Percentiles rank a stretch among this genome's conserved stretches.
These are phyloP conservation scores for Tenthredo distinguenda DNA, from an alignment of 2,888 invertebrate genomes.

Conservation along the genomic window DNA sequence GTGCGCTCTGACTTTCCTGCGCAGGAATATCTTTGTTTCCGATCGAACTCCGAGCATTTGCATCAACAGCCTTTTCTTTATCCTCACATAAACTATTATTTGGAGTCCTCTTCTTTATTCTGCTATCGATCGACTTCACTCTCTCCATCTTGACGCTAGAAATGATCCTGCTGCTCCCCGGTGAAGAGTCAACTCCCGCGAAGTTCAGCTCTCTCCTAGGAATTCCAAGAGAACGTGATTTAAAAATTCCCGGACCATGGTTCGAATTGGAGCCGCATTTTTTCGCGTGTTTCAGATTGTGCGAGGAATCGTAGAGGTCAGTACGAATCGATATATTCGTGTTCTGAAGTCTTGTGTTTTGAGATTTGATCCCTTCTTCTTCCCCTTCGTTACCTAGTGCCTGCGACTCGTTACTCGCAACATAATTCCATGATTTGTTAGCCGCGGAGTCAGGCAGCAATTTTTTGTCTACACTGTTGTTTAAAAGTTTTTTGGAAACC, in stretches of 20 bases:
- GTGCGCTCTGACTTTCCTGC: neutral
- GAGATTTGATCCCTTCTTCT: slow-evolving; percentile 17
- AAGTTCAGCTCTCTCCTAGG: slow-evolving; percentile 18
- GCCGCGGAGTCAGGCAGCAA: neutral
- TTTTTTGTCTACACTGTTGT: neutral
- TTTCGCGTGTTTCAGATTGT: slow-evolving; percentile 64
- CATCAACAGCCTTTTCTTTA: neutral
- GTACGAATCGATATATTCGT: slow-evolving; percentile 74
- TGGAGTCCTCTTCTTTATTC: neutral
- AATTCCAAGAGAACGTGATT: slow-evolving; percentile 40
- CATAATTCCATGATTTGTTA: neutral
- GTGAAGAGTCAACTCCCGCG: slow-evolving; percentile 28
- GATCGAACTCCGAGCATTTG: neutral
- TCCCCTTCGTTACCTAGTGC: neutral
- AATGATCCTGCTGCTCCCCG: slow-evolving; percentile 14
- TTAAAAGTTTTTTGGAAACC: slow-evolving; percentile 62
- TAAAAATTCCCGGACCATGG: slow-evolving; percentile 58
- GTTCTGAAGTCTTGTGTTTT: slow-evolving; percentile 66
- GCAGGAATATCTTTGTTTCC: neutral
- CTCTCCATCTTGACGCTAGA: slow-evolving; percentile 40
- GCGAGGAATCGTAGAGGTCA: slow-evolving; percentile 72
- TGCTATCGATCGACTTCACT: neutral
- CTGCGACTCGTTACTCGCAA: neutral
- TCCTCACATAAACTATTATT: neutral
- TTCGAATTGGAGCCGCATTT: slow-evolving; percentile 60